Conservation (phyloP, 2,888 invertebrate genomes). For the Eumacrocentrus americanus region DNA sequence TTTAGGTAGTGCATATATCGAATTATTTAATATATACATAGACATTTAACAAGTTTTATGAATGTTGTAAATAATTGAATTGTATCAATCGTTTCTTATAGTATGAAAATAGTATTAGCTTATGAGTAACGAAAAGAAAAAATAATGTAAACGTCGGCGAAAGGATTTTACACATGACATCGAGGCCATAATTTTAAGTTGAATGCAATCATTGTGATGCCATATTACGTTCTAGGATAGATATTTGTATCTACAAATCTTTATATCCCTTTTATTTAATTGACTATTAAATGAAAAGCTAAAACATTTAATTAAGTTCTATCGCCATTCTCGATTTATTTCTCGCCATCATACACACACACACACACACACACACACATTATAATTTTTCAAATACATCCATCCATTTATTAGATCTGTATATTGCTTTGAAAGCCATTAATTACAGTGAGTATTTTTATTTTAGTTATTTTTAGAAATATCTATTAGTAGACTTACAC, state of each 20-base stretch:
- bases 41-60: slow-evolving; percentile 38
- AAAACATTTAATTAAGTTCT: slow-evolving; percentile 19
- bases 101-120: slow-evolving; percentile 42
- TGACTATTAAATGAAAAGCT: slow-evolving; percentile 36
- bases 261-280: slow-evolving; percentile 50
- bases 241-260: slow-evolving; percentile 31
- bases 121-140: slow-evolving; percentile 46
- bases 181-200: slow-evolving; percentile 43
- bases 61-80: slow-evolving; percentile 51
- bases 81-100: slow-evolving; percentile 47
- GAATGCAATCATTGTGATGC: slow-evolving; percentile 49
- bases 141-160: slow-evolving; percentile 31
- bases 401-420: not conserved
- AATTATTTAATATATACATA: slow-evolving; percentile 31
- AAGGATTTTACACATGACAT: slow-evolving; percentile 32
- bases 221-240: slow-evolving; percentile 46
- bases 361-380: not conserved
- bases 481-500: slow-evolving; percentile 3
- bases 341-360: no score
- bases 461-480: not conserved
- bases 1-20: slow-evolving; percentile 24
- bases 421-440: not conserved
- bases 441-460: not conserved
- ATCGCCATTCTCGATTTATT: slow-evolving; percentile 21
- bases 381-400: slow-evolving; percentile 1